Evolutionary conservation across 2,888 invertebrate genomes (phyloP), one percentile per base, ranked within the genome.

Genomic region (Eubasilissa splendida): DNA sequence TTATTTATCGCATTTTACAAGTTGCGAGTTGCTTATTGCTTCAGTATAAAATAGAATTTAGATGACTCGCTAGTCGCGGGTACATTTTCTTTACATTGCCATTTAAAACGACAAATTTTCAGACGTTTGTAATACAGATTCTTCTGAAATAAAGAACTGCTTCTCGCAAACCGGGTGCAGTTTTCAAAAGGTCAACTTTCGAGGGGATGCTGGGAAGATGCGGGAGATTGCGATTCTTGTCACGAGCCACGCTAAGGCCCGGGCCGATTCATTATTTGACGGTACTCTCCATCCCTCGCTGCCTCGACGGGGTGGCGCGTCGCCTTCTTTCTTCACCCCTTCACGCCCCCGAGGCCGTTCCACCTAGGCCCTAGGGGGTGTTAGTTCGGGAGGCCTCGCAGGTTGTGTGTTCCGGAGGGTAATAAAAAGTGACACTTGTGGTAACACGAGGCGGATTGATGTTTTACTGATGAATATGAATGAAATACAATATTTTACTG

Each of bases 201-300:
- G 31, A 52, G 68, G 50, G 58, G 79, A 66, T 54, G 68, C 50
- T 50, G 60, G 68, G 70, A 65, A 58, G 66, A 71, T 80, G 58
- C 75, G 42, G 63, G 56, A 71, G 54, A 74, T 79, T 71, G 73
- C 59, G 58, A 83, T 78, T 83, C 83, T 58, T 58, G 83, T 81
- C 83, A 83, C 83, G 83, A 68, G 53, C 63, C 63, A 10, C 80
- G 77, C 79, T 76, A 82, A 81, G 81, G 83, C 83, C 78, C 74
- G 58, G 74, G 76, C 75, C 83, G 83, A 83, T 83, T 83, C 83
- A 83, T 83, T 83, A 83, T 83, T 81, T 83, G 83, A 71, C 79
- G 79, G 79, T 63, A 52, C 53, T 22, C 78, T 71, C 54, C 56
- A 7, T 31, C 73, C 58, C 73, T 14, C 33, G 22, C 14, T 54